Base-by-base conservation (phyloP, 1,140 invertebrate genomes). In the Diuraphis noxia region DNA sequence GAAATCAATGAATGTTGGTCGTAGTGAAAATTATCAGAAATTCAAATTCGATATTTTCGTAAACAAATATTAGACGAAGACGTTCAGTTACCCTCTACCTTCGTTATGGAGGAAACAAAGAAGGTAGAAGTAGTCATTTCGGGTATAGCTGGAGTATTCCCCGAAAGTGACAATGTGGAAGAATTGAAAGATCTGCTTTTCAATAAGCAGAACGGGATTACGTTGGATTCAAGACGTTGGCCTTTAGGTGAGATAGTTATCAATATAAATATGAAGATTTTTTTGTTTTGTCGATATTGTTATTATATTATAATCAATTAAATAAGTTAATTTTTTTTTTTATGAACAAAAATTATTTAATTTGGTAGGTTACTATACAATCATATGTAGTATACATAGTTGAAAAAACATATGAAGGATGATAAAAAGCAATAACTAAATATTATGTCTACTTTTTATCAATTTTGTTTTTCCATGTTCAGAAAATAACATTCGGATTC, bases 81-180 rank as follows among this genome's bases (percentile, higher is more conserved):
- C 30, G 30, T n/a, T 5, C 5, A 72, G 56, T 34, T 34, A 72
- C 13, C 56, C n/a, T n/a, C 56, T 72, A n/a, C 30, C 56, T 72
- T 9, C 56, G 56, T 72, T 30, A 88, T 90, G 88, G 63, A 63
- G 2, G 63, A 90, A 41, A 79, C 88, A 40, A 77, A 87, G 7
- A 84, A 91, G 41, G 88, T 85, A 38, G 92, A 95, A 52, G 94
- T 96, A 87, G 95, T 95, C 30, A 95, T 96, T 82, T 94, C 94
- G 63, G 96, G 96, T n/a, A 94, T 96, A 81, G 95, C 95, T 34
- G 95, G 95, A 82, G 93, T 95, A 89, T 94, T 96, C 92, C 96
- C 96, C 13, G 94, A 96, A 92, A 95, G 95, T 43, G 94, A 95
- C 56, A 95, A 95, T 92, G 94, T 96, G 63, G 93, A 94, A 91